Evolutionary conservation across 2,113 vertebrate species (phyloP).

Genomic region (Larimichthys crocea): DNA sequence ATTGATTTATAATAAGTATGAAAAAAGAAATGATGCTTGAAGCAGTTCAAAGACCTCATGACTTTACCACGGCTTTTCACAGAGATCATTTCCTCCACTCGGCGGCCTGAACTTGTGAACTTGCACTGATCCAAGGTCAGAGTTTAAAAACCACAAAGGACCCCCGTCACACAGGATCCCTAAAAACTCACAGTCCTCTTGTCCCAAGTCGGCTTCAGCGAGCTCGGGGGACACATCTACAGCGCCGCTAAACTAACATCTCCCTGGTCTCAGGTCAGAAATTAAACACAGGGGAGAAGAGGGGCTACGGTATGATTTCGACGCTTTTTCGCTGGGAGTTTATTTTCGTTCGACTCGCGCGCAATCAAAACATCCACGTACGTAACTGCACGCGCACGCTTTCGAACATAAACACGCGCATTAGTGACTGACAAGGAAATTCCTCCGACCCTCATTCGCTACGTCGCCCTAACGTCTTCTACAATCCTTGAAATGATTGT

Average conservation of each 20-base stretch:
- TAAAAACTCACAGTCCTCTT: slow-evolving; percentile 54
- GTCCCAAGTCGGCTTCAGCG: slow-evolving; percentile 48
- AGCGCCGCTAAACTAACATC: slow-evolving; percentile 67
- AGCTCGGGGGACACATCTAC: slow-evolving; percentile 66
- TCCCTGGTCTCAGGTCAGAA: slow-evolving; percentile 66
- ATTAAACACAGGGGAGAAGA: slow-evolving; percentile 62
- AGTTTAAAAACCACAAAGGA: slow-evolving; percentile 47
- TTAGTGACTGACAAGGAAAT: slow-evolving; percentile 47
- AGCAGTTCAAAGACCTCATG: slow-evolving; percentile 16
- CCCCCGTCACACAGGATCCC: slow-evolving; percentile 41
- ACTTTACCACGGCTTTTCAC: slow-evolving; percentile 16
- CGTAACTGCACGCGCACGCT: slow-evolving; percentile 36
- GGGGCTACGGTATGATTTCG: slow-evolving; percentile 38
- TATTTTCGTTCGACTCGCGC: slow-evolving; percentile 67
- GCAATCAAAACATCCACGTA: slow-evolving; percentile 60
- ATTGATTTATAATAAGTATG: slow-evolving; percentile 12
- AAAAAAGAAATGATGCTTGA: background rate
- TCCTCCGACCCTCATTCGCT: slow-evolving; percentile 20
- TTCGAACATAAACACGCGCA: slow-evolving; percentile 53
- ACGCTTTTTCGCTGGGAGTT: slow-evolving; percentile 48
- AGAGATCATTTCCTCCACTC: slow-evolving; percentile 20
- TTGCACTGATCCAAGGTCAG: slow-evolving; percentile 36
- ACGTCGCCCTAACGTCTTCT: background rate
- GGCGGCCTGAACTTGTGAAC: slow-evolving; percentile 65
- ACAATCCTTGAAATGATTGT: background rate